Base-by-base conservation (phyloP, 2,113 vertebrate species). In the Ophthalmolycus amberensis region DNA sequence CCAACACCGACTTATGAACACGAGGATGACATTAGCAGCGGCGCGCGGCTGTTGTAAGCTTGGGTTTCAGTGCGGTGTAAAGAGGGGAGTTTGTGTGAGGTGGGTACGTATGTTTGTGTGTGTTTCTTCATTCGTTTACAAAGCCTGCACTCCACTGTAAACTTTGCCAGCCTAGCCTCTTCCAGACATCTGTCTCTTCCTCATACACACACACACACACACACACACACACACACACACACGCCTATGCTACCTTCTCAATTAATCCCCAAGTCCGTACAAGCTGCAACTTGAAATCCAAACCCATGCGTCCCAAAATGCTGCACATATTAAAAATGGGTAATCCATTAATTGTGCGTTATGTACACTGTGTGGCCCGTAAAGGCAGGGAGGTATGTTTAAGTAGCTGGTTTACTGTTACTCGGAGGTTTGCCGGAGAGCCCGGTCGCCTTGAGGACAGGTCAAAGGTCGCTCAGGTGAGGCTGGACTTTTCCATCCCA, bases 121-220 rank as follows among this genome's bases (percentile, higher is more conserved):
- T 87, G 69, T 91, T 92, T 80, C 62, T 72, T 37, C 48, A 27
- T 59, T 75, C 11, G 85, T 91, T 91, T 90, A 87, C 77, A 87
- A 84, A 89, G 80, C 72, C 80, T 67, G 66, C 52, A 68, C 82
- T 86, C 64, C 27, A 63, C 81, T 82, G 83, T 85, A 85, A 85
- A 92, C 84, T 63, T 59, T 85, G 85, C 84, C 79, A 76, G 67
- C 69, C 46, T 65, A 34, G 70, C 71, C 74, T 84, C 83, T 84
- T 74, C 50, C 83, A 87, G 86, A 88, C 85, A 91, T 91, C 90
- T 90, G 82, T 85, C 83, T 87, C 68, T 75, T 34, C 25, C 71
- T 73, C 59, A 15, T 25, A 16, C 38, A 74, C 68, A 44, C 38
- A 69, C 44, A 11, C 52, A 29, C 66, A 67, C 66, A 75, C 29